Evolutionary conservation across 2,888 invertebrate species (phyloP), one percentile per base, ranked within the genome.

Genomic region (Drosophila parthenogenetica): DNA sequence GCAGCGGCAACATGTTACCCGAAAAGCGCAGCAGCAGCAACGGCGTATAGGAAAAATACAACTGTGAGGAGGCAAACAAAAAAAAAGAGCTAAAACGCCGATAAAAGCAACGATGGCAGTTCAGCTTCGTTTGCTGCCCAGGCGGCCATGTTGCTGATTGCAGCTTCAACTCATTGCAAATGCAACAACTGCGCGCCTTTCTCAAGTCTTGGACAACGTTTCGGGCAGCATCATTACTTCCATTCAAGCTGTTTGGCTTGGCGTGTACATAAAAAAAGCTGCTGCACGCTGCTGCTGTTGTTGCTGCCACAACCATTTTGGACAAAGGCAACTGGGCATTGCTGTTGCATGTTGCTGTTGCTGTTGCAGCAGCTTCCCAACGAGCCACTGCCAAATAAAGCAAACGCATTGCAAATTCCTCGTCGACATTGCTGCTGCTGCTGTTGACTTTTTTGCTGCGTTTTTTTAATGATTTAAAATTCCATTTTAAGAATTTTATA

Each of bases 401-500:
- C 87, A 89, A 83, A 87, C 87, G 87, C 89, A 87, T 89, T 89
- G 89, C 82, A 70, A 87, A 88, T 87, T 89, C 87, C 84, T 81
- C 59, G 74, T 77, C 60, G 69, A 61, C 51, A 55, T 59, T 51
- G n/a, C 40, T 53, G 61, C 65, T 61, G 70, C 48, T 59, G 70
- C 49, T 17, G 73, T 76, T 71, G 73, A 65, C 74, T 79, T 74
- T 53, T 60, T 78, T 76, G 64, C 73, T 75, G 78, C 80, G 79
- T 83, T 73, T 67, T 68, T 71, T 86, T 86, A 86, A 86, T 86
- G 85, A 85, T 92, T 92, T 92, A 91, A 92, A 92, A 92, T 92
- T 92, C 92, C 92, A 92, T 92, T 92, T 92, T 91, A 91, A 92
- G 91, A 92, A 92, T 92, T 92, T 92, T 91, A 91, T 92, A 92